phyloP scores from a whole-genome alignment of 2,113 vertebrate genomes.

The Poeciliopsis occidentalis region DNA sequence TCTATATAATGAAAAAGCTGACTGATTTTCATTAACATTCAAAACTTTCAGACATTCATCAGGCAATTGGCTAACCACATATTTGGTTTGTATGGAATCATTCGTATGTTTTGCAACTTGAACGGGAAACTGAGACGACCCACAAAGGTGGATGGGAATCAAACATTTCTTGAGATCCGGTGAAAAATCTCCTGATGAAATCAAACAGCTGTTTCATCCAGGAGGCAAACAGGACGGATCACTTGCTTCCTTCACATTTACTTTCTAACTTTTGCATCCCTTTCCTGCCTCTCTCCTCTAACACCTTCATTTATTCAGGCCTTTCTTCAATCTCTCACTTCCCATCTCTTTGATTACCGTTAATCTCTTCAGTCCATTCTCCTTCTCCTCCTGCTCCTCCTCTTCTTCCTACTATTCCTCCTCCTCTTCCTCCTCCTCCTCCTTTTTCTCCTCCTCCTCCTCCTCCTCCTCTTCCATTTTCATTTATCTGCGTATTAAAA shows the following conservation, averaged over 20 bases:
- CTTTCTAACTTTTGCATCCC: conserved; percentile 21
- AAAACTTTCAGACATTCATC: background rate
- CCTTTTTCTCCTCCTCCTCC: background rate
- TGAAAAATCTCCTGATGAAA: background rate
- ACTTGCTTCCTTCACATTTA: conserved; percentile 49
- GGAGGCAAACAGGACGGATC: conserved; percentile 51
- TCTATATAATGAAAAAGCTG: background rate
- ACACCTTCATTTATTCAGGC: conserved; percentile 41
- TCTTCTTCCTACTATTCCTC: background rate
- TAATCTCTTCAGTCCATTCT: conserved; percentile 44
- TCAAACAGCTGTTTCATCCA: conserved; percentile 26
- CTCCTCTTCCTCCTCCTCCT: conserved; percentile 3
- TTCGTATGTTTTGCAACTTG: background rate
- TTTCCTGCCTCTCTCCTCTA: conserved; percentile 33
- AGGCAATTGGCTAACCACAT: no score
- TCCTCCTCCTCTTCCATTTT: conserved; percentile 10
- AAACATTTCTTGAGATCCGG: background rate
- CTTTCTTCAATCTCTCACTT: conserved; percentile 37
- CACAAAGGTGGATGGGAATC: background rate
- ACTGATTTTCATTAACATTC: background rate
- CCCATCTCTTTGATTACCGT: conserved; percentile 32
- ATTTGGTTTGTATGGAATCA: no score
- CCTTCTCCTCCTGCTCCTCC: background rate
- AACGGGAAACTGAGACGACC: conserved; percentile 22
- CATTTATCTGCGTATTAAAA: conserved; percentile 49